Base-by-base conservation (phyloP, 2,888 invertebrate genomes). In the Spatulosminthurus flaviceps region DNA sequence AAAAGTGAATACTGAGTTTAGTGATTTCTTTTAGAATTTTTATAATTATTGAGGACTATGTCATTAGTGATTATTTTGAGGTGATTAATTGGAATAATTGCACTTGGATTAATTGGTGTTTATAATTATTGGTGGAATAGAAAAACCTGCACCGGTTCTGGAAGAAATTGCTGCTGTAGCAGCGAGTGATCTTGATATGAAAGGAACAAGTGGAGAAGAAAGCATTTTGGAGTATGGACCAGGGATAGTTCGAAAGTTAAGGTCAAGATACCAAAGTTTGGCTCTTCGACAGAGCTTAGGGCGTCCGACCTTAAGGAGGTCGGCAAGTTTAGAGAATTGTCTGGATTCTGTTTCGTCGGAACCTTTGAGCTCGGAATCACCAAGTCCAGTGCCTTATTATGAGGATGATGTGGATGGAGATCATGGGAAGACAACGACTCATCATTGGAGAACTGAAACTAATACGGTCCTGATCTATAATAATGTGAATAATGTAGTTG, bases 181-280 rank as follows among this genome's bases (percentile, higher is more conserved):
- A 67, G 80, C 72, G 79, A 81, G 34, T 75, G 79, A 79, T 51
- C n/a, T 51, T 71, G 82, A 83, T 16, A 78, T 79, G 80, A 78
- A 77, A 79, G 76, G 66, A 70, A 72, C 71, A 19, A 80, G 76
- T 79, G 80, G 79, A n/a, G 83, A 85, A 77, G 84, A 84, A 67
- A 85, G 85, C 66, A 81, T 85, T 51, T 73, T 85, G 69, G 85
- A 85, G 78, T 95, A 96, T 89, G 96, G 96, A 0, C 96, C 96
- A 75, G 95, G 96, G 79, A 95, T 96, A 87, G 96, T 96, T 60
- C 94, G 94, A 87, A 93, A 93, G 86, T 90, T 96, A 84, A 92
- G 94, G 87, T 94, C 94, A 87, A 11, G 94, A 87, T 96, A 95
- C 88, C 90, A 96, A 82, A 94, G 93, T 87, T 90, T 95, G 83